These are phyloP conservation scores for Geotrupes spiniger DNA, from an alignment of 2,888 invertebrate genomes.

Conservation along the genomic window DNA sequence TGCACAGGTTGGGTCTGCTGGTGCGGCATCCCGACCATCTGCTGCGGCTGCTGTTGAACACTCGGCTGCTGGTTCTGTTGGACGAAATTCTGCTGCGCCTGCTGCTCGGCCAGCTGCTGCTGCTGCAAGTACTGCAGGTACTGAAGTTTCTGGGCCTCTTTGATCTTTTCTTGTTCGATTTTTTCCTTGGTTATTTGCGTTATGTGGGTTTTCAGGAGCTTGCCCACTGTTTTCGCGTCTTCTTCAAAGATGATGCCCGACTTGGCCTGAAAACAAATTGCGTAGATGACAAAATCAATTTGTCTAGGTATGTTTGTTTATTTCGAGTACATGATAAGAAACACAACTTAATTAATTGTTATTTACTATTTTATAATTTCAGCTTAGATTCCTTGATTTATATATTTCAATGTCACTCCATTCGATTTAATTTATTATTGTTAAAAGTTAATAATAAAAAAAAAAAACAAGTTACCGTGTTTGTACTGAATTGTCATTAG, in stretches of 20 bases:
- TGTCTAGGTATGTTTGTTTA: too few species aligned
- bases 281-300: too few species aligned
- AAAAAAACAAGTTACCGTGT: too few species aligned
- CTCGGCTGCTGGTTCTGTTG: slow-evolving; percentile 24
- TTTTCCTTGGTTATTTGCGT: slow-evolving; percentile 65
- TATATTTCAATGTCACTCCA: too few species aligned
- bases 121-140: slow-evolving; percentile 54
- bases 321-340: too few species aligned
- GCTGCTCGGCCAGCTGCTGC: slow-evolving; percentile 26
- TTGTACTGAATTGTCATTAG: too few species aligned
- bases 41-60: slow-evolving; percentile 53
- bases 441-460: too few species aligned
- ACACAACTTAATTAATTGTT: too few species aligned
- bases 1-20: slow-evolving; percentile 45
- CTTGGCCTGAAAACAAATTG: slow-evolving; percentile 59
- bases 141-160: slow-evolving; percentile 55
- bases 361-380: too few species aligned
- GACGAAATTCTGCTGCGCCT: slow-evolving; percentile 8
- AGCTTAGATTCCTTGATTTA: too few species aligned
- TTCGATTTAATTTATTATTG: too few species aligned
- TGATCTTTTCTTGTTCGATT: slow-evolving; percentile 51
- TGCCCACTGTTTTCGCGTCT: slow-evolving; percentile 87
- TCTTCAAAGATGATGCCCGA: slow-evolving; percentile 94
- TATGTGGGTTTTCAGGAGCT: slow-evolving; percentile 87
- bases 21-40: slow-evolving; percentile 52